These are phyloP conservation scores for Meganola albula DNA, from an alignment of 2,888 invertebrate genomes.

Conservation along the genomic window DNA sequence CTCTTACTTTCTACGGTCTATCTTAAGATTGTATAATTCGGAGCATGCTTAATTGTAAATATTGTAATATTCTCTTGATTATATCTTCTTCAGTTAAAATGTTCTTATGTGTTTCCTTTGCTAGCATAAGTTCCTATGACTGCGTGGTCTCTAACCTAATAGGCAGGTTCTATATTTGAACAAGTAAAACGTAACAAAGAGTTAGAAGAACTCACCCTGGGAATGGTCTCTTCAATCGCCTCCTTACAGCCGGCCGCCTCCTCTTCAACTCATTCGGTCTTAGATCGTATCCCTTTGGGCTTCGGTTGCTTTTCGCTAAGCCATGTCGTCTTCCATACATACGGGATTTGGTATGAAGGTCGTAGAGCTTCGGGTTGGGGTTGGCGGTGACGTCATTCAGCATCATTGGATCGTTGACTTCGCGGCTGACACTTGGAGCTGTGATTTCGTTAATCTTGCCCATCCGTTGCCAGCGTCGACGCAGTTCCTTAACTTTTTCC, in stretches of 20 bases:
- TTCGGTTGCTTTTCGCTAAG: constrained; percentile 30
- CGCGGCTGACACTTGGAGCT: constrained; percentile 56
- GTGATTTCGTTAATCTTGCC: constrained; percentile 77
- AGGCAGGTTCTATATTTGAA: too few relatives aligned
- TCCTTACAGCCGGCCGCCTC: constrained; percentile 39
- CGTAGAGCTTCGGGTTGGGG: constrained; percentile 60
- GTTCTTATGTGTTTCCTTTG: too few relatives aligned
- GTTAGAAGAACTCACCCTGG: constrained; percentile 49
- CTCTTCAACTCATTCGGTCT: constrained; percentile 52
- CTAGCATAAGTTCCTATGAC: too few relatives aligned
- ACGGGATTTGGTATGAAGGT: constrained; percentile 44
- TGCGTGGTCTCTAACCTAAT: too few relatives aligned
- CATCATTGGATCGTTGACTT: constrained; percentile 51
- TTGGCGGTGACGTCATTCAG: constrained; percentile 54
- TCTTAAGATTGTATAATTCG: too few relatives aligned
- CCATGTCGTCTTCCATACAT: constrained; percentile 27
- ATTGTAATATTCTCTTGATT: too few relatives aligned
- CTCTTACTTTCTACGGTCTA: too few relatives aligned
- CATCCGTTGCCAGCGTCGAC: constrained; percentile 68
- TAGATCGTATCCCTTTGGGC: constrained; percentile 30
- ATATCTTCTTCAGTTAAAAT: too few relatives aligned
- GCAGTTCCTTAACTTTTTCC: constrained; percentile 63
- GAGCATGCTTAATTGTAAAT: too few relatives aligned
- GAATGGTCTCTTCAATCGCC: constrained; percentile 62
- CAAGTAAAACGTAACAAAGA: too few relatives aligned